phyloP scores from a whole-genome alignment of 2,113 vertebrate species.

The Procapra przewalskii region DNA sequence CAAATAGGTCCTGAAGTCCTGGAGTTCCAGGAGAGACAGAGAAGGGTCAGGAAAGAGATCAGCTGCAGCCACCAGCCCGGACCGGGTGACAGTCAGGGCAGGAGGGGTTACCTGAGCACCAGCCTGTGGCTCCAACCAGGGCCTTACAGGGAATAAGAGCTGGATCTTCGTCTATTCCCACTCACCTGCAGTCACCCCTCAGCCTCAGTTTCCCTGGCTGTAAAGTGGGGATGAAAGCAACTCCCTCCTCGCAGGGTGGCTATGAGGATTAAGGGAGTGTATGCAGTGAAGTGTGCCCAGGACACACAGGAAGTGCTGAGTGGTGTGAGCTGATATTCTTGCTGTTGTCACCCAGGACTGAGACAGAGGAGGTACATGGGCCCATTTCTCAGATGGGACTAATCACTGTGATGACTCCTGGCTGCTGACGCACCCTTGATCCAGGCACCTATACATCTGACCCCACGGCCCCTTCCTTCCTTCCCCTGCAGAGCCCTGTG shows the following conservation, averaged over 20 bases:
- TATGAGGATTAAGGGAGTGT: neutral
- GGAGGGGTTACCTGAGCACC: neutral
- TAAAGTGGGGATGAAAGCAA: no score
- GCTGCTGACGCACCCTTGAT: neutral
- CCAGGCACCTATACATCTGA: neutral
- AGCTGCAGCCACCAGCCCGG: neutral
- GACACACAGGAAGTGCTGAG: accelerated
- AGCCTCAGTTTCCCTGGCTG: neutral
- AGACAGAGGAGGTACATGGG: neutral
- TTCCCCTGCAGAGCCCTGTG: neutral
- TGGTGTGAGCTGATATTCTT: accelerated
- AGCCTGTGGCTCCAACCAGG: neutral
- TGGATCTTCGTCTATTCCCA: neutral
- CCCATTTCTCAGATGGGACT: neutral
- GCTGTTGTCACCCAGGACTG: neutral
- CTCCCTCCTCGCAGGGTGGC: neutral
- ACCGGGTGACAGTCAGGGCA: accelerated
- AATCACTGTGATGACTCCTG: accelerated
- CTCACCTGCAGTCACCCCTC: no score
- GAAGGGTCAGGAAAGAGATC: neutral
- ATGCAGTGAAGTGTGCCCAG: neutral
- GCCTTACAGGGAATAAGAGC: neutral
- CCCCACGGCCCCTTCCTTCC: neutral
- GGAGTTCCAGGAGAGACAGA: neutral
- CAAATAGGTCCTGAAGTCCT: neutral